phyloP scores from a whole-genome alignment of 2,797 vertebrate genomes.

The Mycteria americana region DNA sequence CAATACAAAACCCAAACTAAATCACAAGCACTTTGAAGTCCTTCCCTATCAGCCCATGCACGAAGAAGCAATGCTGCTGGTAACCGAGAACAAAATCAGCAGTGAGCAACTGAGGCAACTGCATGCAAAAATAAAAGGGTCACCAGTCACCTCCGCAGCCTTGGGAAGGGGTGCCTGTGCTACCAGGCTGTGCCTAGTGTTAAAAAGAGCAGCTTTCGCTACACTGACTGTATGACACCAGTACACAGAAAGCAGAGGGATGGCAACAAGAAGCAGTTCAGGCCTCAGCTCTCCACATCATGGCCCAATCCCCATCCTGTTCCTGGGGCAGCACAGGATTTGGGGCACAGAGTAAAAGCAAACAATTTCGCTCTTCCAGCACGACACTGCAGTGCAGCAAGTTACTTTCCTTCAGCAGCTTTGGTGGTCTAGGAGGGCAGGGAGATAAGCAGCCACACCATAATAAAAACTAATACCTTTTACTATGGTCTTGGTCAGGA shows the following conservation, averaged over 20 bases:
- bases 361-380: neutral
- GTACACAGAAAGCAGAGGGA: neutral
- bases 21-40: neutral
- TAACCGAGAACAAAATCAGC: neutral
- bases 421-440: neutral
- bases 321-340: neutral
- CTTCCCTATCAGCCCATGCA: neutral
- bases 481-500: slow-evolving; percentile 93
- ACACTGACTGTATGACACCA: neutral
- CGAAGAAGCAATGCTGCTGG: neutral
- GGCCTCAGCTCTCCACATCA: neutral
- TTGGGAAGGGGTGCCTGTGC: neutral
- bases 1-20: neutral
- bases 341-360: neutral
- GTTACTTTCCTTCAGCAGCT: neutral
- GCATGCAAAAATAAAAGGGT: neutral
- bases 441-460: neutral
- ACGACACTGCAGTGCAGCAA: neutral
- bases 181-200: neutral
- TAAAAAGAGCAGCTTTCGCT: neutral
- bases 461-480: slow-evolving; percentile 82
- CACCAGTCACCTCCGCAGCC: neutral
- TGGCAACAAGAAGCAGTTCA: neutral
- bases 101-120: neutral
- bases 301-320: neutral